These are phyloP conservation scores for Rhinogobius similis DNA, from an alignment of 2,113 vertebrate species.

Conservation along the genomic window DNA sequence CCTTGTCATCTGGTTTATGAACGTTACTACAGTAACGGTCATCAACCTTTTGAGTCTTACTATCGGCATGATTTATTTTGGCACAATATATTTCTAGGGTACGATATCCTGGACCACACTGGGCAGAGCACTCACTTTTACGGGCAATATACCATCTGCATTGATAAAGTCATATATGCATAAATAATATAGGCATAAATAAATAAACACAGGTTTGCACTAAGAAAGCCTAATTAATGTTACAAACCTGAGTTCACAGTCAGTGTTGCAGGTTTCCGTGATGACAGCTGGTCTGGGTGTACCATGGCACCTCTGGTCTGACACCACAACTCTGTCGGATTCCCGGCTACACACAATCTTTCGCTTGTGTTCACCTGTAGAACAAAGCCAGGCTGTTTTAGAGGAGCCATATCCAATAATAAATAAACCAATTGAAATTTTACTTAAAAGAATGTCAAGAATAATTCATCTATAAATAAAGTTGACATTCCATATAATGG, in stretches of 20 bases:
- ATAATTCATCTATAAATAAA: neutral
- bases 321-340: constrained; percentile 90
- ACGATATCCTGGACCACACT: constrained; percentile 90
- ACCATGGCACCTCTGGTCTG: constrained; percentile 91
- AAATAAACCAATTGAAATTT: too few relatives aligned
- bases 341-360: constrained; percentile 90
- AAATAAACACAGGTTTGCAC: neutral
- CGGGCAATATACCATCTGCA: constrained; percentile 88
- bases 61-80: constrained; percentile 84
- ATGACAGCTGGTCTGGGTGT: constrained; percentile 81
- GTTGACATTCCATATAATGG: neutral
- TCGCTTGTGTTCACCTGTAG: constrained; percentile 87
- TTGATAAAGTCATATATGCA: neutral
- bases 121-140: constrained; percentile 90
- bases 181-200: neutral
- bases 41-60: constrained; percentile 89
- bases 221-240: neutral
- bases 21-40: constrained; percentile 86
- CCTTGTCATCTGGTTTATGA: constrained; percentile 86
- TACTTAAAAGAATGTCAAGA: neutral
- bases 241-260: constrained; percentile 93
- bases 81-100: constrained; percentile 90
- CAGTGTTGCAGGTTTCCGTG: constrained; percentile 87
- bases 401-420: too few relatives aligned
- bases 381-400: constrained; percentile 14